Evolutionary conservation across 1,140 invertebrate species (phyloP).

Genomic region (Drosophila ogumai): DNA sequence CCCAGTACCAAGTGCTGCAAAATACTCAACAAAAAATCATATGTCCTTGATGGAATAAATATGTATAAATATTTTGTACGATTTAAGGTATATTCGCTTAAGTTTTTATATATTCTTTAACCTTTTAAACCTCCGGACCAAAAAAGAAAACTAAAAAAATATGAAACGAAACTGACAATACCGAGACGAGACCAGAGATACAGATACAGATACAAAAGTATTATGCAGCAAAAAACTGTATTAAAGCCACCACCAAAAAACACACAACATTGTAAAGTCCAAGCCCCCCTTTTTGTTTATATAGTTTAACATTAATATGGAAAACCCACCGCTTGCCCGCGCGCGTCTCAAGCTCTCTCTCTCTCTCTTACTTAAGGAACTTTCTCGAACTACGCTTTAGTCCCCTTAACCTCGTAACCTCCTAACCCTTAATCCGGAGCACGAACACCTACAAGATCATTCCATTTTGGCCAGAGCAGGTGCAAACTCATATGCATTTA

Average conservation of each 20-base stretch:
- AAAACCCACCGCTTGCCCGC: constrained; percentile 77
- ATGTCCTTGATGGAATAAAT: constrained; percentile 46
- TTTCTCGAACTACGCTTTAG: constrained; percentile 40
- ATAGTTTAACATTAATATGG: constrained; percentile 54
- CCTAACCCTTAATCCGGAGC: constrained; percentile 28
- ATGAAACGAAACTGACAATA: constrained; percentile 46
- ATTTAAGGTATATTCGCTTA: constrained; percentile 25
- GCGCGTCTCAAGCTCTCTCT: constrained; percentile 69
- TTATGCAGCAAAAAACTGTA: constrained; percentile 73
- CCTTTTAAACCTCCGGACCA: constrained; percentile 57
- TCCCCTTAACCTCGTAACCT: constrained; percentile 23
- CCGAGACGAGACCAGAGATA: constrained; percentile 44
- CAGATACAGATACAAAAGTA: constrained; percentile 65
- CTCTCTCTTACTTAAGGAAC: constrained; percentile 47
- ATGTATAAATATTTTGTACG: constrained; percentile 48
- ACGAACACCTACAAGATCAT: constrained; percentile 77
- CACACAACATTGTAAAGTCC: constrained; percentile 29
- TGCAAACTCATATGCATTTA: constrained; percentile 67
- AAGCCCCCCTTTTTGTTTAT: constrained; percentile 11
- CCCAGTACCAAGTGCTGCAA: constrained; percentile 77
- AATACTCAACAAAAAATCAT: constrained; percentile 64
- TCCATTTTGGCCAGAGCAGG: constrained; percentile 76
- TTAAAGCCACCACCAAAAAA: constrained; percentile 53
- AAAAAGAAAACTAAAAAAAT: constrained; percentile 21
- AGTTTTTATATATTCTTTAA: constrained; percentile 6